A percentile compares a stretch with the other conserved stretches of the same genome.
phyloP scores from a whole-genome alignment of 2,797 vertebrate genomes.

The Meriones psammophilus region DNA sequence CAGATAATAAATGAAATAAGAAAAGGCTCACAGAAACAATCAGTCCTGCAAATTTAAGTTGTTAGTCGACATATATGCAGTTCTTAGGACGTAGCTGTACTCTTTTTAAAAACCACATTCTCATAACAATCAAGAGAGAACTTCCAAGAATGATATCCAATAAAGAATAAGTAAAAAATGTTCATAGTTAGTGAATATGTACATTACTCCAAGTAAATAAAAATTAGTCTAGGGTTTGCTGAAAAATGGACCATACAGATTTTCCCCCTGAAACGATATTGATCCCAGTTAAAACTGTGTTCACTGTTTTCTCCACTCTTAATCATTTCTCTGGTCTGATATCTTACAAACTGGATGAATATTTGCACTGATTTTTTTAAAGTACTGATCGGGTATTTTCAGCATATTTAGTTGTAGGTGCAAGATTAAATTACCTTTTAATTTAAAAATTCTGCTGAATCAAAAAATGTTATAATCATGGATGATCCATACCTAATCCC shows the following conservation, averaged over 20 bases:
- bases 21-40: background rate
- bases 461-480: background rate
- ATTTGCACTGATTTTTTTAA: slow-evolving; percentile 65
- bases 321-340: background rate
- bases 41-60: background rate
- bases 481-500: background rate
- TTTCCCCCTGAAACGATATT: slow-evolving; percentile 11
- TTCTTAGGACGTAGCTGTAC: background rate
- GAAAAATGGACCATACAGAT: background rate
- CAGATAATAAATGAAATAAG: background rate
- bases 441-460: slow-evolving; percentile 26
- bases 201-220: background rate
- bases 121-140: background rate
- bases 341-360: slow-evolving; percentile 64
- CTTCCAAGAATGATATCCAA: background rate
- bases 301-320: background rate
- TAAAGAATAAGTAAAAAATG: background rate
- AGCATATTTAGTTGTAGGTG: slow-evolving; percentile 40
- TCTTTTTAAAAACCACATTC: background rate
- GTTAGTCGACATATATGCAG: background rate
- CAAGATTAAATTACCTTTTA: slow-evolving; percentile 78
- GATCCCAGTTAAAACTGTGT: slow-evolving; percentile 49
- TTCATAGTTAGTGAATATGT: background rate
- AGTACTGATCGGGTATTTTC: slow-evolving; percentile 60
- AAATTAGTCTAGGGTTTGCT: slow-evolving; percentile 41